phyloP scores from a whole-genome alignment of 2,888 invertebrate genomes.

The Ethmia dodecea region DNA sequence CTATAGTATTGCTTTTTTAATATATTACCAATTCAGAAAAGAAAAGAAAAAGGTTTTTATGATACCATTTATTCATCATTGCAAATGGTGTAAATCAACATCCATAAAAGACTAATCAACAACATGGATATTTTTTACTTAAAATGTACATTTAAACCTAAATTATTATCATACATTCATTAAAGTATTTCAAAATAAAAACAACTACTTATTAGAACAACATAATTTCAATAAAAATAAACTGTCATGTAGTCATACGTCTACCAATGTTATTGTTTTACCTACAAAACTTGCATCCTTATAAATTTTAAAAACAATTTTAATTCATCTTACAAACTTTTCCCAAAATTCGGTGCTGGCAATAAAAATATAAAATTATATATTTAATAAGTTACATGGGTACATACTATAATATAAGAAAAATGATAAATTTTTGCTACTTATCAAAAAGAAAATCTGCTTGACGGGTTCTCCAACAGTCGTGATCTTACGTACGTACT shows the following conservation, averaged over 20 bases:
- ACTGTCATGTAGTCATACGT: slow-evolving; percentile 59
- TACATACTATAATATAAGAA: too few species aligned
- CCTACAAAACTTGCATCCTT: slow-evolving; percentile 39
- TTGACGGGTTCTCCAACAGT: too few species aligned
- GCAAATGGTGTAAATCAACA: slow-evolving; percentile 76
- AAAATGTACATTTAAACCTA: slow-evolving; percentile 56
- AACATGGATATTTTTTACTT: slow-evolving; percentile 72
- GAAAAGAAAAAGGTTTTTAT: slow-evolving; percentile 23
- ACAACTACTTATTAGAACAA: slow-evolving; percentile 36
- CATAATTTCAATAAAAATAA: slow-evolving; percentile 54
- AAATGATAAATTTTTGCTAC: too few species aligned
- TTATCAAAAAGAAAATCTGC: too few species aligned
- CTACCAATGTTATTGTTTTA: slow-evolving; percentile 38
- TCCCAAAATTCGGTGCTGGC: too few species aligned
- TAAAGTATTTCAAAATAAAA: slow-evolving; percentile 40
- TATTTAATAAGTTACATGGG: too few species aligned
- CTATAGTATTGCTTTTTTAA: too few species aligned
- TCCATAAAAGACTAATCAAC: slow-evolving; percentile 76
- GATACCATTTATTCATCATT: slow-evolving; percentile 74
- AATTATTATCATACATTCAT: slow-evolving; percentile 49
- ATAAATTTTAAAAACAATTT: slow-evolving; percentile 1
- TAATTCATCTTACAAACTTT: not conserved
- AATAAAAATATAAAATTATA: too few species aligned
- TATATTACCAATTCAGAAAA: too few species aligned
- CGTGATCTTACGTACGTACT: too few species aligned